Percentiles rank a stretch among this genome's conserved stretches.
These are phyloP conservation scores for Leptopterna dolabrata DNA, from an alignment of 2,888 invertebrate genomes.

Conservation along the genomic window DNA sequence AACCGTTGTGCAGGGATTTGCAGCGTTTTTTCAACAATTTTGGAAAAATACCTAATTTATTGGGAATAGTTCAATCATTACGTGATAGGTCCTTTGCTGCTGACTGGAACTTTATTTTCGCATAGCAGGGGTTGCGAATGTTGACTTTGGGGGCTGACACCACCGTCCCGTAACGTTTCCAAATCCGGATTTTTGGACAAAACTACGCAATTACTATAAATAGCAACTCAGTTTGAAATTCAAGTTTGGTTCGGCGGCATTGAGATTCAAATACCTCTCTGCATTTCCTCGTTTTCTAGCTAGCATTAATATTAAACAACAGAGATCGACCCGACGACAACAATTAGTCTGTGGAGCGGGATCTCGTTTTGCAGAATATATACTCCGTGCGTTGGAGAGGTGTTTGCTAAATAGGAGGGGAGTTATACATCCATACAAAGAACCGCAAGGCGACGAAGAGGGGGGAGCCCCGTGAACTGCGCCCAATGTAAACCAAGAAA, in stretches of 20 bases:
- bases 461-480: constrained; percentile 15
- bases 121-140: too few relatives aligned
- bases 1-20: too few relatives aligned
- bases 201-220: too few relatives aligned
- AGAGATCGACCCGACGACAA: neutral
- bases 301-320: neutral
- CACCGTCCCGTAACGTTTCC: too few relatives aligned
- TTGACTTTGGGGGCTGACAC: too few relatives aligned
- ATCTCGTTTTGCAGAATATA: neutral
- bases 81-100: too few relatives aligned
- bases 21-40: too few relatives aligned
- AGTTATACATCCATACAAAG: constrained; percentile 19
- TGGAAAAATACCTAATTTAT: too few relatives aligned
- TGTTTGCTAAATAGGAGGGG: neutral
- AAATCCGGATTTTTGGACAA: too few relatives aligned
- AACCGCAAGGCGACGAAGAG: neutral
- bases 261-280: neutral
- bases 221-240: neutral
- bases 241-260: neutral
- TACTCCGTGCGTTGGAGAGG: neutral
- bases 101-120: too few relatives aligned
- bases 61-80: too few relatives aligned
- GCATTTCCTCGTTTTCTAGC: neutral
- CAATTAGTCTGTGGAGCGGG: neutral
- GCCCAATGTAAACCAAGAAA: constrained; percentile 29